These are phyloP conservation scores for Numenius phaeopus DNA, from an alignment of 2,797 vertebrate species.

Conservation along the genomic window DNA sequence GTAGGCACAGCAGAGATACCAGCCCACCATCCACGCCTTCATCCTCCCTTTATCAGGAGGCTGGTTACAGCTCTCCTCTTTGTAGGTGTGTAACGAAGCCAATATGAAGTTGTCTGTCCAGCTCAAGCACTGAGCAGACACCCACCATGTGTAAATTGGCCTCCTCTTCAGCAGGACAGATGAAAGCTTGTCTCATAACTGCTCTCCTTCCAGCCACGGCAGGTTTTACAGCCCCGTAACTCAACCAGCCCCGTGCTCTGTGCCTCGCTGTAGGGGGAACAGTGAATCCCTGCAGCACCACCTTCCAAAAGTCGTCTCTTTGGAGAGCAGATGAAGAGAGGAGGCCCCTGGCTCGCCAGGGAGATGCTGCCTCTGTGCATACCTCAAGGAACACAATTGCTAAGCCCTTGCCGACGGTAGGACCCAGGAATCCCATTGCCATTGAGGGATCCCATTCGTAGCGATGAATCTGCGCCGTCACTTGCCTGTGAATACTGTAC, in stretches of 20 bases:
- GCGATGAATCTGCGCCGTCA: rapidly evolving
- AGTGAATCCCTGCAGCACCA: not conserved
- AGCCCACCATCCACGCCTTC: not conserved
- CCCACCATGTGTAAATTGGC: not conserved
- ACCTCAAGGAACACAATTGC: not conserved
- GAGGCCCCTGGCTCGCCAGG: not conserved
- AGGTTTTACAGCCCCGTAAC: not conserved
- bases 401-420: not conserved
- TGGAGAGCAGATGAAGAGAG: not conserved
- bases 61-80: not conserved
- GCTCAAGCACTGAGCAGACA: not conserved
- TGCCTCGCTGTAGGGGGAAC: not conserved
- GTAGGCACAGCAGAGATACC: not conserved
- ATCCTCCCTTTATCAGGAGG: not conserved
- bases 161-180: not conserved
- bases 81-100: not conserved
- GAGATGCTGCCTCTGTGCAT: not conserved
- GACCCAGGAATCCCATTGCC: not conserved
- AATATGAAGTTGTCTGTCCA: not conserved
- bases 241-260: not conserved
- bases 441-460: rapidly evolving
- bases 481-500: not conserved
- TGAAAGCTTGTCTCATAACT: not conserved
- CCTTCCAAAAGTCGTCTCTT: not conserved
- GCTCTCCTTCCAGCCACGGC: not conserved